Base-by-base conservation (phyloP, 2,888 invertebrate species). In the Neria commutata region DNA sequence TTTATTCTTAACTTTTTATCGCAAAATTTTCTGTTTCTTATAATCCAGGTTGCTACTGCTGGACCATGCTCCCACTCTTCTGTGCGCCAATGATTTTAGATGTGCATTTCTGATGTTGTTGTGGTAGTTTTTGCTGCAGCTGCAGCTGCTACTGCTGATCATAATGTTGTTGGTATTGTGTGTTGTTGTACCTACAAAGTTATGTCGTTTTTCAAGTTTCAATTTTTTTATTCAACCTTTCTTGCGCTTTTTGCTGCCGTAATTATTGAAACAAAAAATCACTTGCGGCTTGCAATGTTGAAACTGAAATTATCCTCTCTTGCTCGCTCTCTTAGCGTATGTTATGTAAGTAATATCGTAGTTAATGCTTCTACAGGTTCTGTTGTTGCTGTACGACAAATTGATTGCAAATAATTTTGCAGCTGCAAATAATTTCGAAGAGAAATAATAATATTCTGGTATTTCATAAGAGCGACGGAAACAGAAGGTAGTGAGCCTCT, bases 231-330 rank as follows among this genome's bases (percentile, higher is more conserved):
- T 21, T 42, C 37, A 6, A 6, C 21, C 21, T 42, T 37, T 37
- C n/a, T 37, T 37, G 8, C n/a, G 8, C 14, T 5, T n/a, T 37
- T 10, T 37, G 37, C 37, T 4, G 21, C 21, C 4, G n/a, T 48
- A 25, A 29, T 48, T 29, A 26, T 48, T 48, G 40, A 50, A 50
- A 59, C 54, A 24, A 59, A 58, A 66, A 65, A 65, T 62, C 65
- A 64, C 65, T 65, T 63, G 63, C 65, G 62, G 63, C 63, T 62
- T 62, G 59, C 54, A 60, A 63, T 64, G 60, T 60, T 62, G 65
- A 65, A 65, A 65, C 60, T 64, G 65, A 65, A 65, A 65, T 63
- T 63, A 60, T 37, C n/a, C n/a, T 4, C n/a, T 8, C 10, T 6
- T 37, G 10, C n/a, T 37, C 37, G 16, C n/a, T 37, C n/a, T 37